Conservation (phyloP, 2,113 vertebrate genomes). For the Neolamprologus toae region DNA sequence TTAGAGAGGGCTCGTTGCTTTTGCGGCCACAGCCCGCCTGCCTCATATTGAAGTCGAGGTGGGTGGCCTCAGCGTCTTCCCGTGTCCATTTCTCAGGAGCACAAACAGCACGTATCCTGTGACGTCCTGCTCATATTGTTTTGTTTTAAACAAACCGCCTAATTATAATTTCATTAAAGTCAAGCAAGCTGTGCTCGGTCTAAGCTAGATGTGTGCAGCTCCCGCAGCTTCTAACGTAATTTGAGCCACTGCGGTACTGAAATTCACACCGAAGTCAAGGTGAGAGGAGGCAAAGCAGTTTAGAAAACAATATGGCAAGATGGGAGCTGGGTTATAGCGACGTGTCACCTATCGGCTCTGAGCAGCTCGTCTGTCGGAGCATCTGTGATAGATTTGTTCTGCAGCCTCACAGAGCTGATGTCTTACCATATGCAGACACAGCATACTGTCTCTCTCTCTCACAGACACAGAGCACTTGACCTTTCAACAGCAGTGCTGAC, state of each 20-base stretch:
- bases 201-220: neutral
- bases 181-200: neutral
- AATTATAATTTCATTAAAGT: slow-evolving; percentile 36
- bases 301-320: neutral
- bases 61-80: slow-evolving; percentile 53
- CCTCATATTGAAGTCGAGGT: slow-evolving; percentile 19
- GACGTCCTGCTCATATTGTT: slow-evolving; percentile 11
- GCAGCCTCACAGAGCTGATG: slow-evolving; percentile 14
- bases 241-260: neutral
- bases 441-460: neutral
- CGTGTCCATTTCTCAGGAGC: slow-evolving; percentile 22
- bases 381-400: slow-evolving; percentile 47
- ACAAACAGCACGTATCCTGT: slow-evolving; percentile 35
- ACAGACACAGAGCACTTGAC: slow-evolving; percentile 19
- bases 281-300: slow-evolving; percentile 16
- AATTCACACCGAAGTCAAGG: slow-evolving; percentile 1
- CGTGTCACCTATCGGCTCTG: neutral
- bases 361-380: slow-evolving; percentile 6
- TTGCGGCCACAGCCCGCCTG: slow-evolving; percentile 31
- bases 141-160: slow-evolving; percentile 11
- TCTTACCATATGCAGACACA: slow-evolving; percentile 8
- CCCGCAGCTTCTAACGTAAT: neutral
- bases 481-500: slow-evolving; percentile 41
- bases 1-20: slow-evolving; percentile 23
- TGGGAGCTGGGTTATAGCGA: neutral